phyloP scores from a whole-genome alignment of 2,113 vertebrate genomes.

The Tetraodon nigroviridis region DNA sequence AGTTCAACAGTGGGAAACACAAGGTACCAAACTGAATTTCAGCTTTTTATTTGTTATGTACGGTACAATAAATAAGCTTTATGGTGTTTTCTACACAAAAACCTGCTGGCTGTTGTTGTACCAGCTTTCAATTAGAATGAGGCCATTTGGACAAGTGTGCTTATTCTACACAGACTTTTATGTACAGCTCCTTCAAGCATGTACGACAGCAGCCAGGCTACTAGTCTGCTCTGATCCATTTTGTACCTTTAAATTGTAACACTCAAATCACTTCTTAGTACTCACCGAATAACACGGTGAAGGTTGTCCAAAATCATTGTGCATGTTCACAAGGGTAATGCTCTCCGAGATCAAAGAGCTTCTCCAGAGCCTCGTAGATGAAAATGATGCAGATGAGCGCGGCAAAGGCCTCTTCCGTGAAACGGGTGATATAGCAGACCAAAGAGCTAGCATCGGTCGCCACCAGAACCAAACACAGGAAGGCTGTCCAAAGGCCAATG shows the following conservation, averaged over 20 bases:
- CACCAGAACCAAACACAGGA: conserved; percentile 87
- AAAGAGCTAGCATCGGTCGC: conserved; percentile 93
- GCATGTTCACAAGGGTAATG: conserved; percentile 84
- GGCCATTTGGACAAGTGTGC: too few species aligned
- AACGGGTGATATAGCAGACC: conserved; percentile 94
- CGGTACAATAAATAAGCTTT: too few species aligned
- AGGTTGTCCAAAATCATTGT: conserved; percentile 82
- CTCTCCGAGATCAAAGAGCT: conserved; percentile 88
- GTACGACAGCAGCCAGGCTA: too few species aligned
- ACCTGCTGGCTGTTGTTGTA: too few species aligned
- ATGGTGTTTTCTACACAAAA: too few species aligned
- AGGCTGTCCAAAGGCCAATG: conserved; percentile 93
- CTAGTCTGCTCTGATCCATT: too few species aligned
- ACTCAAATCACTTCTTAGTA: conserved; percentile 13
- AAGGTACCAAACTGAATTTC: too few species aligned
- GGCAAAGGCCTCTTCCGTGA: conserved; percentile 94
- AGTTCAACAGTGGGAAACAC: too few species aligned
- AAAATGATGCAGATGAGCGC: conserved; percentile 97
- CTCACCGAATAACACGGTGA: conserved; percentile 93
- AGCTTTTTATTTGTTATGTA: too few species aligned
- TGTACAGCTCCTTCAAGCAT: too few species aligned
- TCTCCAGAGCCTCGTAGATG: conserved; percentile 95
- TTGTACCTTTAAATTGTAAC: not conserved
- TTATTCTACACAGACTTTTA: too few species aligned
- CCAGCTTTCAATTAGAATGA: too few species aligned